phyloP scores from a whole-genome alignment of 1,140 invertebrate species.

The Euura saliciscinereae region DNA sequence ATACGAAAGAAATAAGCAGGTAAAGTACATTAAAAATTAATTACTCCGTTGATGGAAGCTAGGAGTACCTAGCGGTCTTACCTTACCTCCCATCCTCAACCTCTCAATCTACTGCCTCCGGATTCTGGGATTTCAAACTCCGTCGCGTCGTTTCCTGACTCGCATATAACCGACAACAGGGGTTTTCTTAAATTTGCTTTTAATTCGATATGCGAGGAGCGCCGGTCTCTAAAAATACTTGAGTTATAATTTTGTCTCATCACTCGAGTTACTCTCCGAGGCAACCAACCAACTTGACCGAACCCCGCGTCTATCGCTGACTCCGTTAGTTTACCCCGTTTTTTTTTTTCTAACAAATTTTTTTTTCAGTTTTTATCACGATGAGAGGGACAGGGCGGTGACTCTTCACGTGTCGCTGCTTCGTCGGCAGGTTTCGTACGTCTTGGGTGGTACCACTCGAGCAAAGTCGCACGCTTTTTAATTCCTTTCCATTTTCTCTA shows the following conservation, averaged over 20 bases:
- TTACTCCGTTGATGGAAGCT: constrained; percentile 62
- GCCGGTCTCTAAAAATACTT: no score
- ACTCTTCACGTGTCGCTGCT: constrained; percentile 1
- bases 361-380: constrained; percentile 3
- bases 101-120: background rate
- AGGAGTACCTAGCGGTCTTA: constrained; percentile 49
- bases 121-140: background rate
- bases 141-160: background rate
- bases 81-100: background rate
- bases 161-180: background rate
- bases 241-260: background rate
- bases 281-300: no score
- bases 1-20: constrained; percentile 61
- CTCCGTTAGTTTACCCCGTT: background rate
- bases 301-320: no score
- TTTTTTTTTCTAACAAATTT: background rate
- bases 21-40: constrained; percentile 64
- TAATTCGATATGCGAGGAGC: no score
- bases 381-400: constrained; percentile 5
- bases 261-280: no score
- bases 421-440: background rate
- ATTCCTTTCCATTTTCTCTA: no score
- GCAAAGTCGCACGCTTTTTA: no score
- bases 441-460: no score
- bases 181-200: no score